Evolutionary conservation across 23 tunicate genomes (phyloP), one percentile per base, ranked within the genome.

Genomic region (Ascidia mentula): DNA sequence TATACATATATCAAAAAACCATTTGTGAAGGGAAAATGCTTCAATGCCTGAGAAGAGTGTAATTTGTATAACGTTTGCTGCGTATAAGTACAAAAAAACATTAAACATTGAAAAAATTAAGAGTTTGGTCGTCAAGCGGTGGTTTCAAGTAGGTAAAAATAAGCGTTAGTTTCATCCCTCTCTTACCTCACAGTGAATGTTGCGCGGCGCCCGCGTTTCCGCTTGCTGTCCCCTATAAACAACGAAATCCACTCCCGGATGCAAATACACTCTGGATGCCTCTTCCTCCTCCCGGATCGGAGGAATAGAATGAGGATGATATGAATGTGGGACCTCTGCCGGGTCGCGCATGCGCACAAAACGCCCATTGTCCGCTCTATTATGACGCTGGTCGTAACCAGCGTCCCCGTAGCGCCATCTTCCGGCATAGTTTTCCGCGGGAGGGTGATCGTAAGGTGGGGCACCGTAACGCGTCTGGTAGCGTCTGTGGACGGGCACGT

Each of bases 211-310:
- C 18, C 38, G 79, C 60, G 76, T 79, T 38, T 83, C 38, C 39
- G 75, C 81, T n/a, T 77, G 78, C 0, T 60, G 42, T 5, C 69
- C 76, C 32, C 82, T 78, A 35, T 79, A 86, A 28, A 86, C 83
- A 26, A 86, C 84, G 53, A 42, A 85, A 60, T 84, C 87, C 69
- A 69, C 79, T 13, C 40, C 39, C 46, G 90, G 90, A 32, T 46
- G 73, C 39, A 86, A 36, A 72, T 79, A 79, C 36, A 78, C 90
- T 40, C 36, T 74, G 24, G 84, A 60, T 31, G 35, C 7, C 26
- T 75, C 84, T 40, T 86, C 90, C 33, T 45, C 28, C 12, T 33
- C 69, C 13, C 31, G 35, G 5, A 34, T 31, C 9, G 82, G 74
- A 26, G 90, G 74, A 3, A 45, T 60, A 9, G 74, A 34, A 78